Percentiles rank a stretch among this genome's conserved stretches.
These are phyloP conservation scores for Oreohelix idahoensis DNA, from an alignment of 1,140 invertebrate genomes.

Conservation along the genomic window DNA sequence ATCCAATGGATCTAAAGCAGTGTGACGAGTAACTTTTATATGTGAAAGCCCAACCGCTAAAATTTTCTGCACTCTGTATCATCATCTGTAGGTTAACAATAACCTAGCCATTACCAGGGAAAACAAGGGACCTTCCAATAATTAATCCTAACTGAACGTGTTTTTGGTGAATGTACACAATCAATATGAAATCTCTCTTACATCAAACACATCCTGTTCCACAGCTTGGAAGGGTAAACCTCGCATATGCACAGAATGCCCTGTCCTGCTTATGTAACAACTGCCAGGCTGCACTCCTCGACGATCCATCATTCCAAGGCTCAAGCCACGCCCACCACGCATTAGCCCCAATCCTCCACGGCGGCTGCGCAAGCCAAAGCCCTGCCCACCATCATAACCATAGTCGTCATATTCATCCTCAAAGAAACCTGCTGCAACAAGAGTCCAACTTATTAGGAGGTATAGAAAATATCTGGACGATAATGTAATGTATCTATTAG, in stretches of 20 bases:
- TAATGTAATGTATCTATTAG: no score
- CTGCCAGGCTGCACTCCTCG: conserved; percentile 58
- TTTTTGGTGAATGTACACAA: not conserved
- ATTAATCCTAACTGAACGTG: no score
- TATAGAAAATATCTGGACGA: no score
- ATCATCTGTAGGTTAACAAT: no score
- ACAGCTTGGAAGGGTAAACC: conserved; percentile 81
- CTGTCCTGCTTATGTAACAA: conserved; percentile 68
- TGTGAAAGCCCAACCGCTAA: no score
- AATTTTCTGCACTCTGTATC: no score
- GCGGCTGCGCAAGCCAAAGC: conserved; percentile 53
- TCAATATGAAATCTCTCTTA: conserved; percentile 43
- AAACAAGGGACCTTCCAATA: no score
- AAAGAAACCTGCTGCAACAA: conserved; percentile 72
- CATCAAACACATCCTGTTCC: conserved; percentile 68
- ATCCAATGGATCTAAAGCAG: no score
- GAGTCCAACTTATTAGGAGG: not conserved
- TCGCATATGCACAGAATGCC: conserved; percentile 86
- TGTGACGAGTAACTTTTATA: no score
- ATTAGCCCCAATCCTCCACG: conserved; percentile 43
- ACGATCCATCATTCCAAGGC: conserved; percentile 62
- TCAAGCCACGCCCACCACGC: conserved; percentile 29
- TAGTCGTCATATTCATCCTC: conserved; percentile 73
- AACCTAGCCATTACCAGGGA: no score
- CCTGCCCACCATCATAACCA: conserved; percentile 59